Percentiles rank a stretch among this genome's conserved stretches.
These are phyloP conservation scores for Brachystomella parvula DNA, from an alignment of 1,140 invertebrate genomes.

Conservation along the genomic window DNA sequence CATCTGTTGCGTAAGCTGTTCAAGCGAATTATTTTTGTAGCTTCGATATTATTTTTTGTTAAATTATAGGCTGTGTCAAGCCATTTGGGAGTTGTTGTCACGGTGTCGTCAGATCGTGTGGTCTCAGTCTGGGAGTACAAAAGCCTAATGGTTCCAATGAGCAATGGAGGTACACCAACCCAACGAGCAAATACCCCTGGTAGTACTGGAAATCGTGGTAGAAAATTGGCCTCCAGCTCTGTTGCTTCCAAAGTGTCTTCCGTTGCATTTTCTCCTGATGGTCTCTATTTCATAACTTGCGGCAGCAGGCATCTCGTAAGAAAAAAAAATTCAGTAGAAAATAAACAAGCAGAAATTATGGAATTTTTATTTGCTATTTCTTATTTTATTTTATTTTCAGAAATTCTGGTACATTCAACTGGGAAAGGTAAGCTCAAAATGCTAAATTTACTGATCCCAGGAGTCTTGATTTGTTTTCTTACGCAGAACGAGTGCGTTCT, in stretches of 20 bases:
- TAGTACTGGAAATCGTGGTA: constrained; percentile 21
- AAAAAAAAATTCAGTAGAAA: not conserved
- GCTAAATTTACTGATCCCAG: not conserved
- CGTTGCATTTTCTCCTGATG: constrained; percentile 68
- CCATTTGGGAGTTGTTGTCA: constrained; percentile 33
- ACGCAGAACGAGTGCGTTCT: constrained; percentile 38
- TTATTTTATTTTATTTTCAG: not conserved
- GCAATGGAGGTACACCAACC: constrained; percentile 29
- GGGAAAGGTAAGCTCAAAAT: constrained; percentile 32
- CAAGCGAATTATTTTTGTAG: not conserved
- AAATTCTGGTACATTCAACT: constrained; percentile 38
- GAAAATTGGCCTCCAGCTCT: constrained; percentile 37
- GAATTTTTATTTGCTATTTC: too few relatives aligned
- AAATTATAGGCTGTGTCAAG: constrained; percentile 34
- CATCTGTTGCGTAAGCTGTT: constrained; percentile 31
- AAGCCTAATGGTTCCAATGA: constrained; percentile 16
- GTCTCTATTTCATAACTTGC: constrained; percentile 64
- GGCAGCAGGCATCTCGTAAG: constrained; percentile 46
- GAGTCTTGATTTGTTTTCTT: not conserved
- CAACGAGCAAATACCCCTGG: constrained; percentile 27
- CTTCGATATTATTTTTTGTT: not conserved
- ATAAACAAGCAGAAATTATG: too few relatives aligned
- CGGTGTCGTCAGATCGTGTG: constrained; percentile 36
- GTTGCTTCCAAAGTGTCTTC: constrained; percentile 47
- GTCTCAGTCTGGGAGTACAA: constrained; percentile 38